These are phyloP conservation scores for Fissipunctia ypsillon DNA, from an alignment of 2,888 invertebrate species.

Conservation along the genomic window DNA sequence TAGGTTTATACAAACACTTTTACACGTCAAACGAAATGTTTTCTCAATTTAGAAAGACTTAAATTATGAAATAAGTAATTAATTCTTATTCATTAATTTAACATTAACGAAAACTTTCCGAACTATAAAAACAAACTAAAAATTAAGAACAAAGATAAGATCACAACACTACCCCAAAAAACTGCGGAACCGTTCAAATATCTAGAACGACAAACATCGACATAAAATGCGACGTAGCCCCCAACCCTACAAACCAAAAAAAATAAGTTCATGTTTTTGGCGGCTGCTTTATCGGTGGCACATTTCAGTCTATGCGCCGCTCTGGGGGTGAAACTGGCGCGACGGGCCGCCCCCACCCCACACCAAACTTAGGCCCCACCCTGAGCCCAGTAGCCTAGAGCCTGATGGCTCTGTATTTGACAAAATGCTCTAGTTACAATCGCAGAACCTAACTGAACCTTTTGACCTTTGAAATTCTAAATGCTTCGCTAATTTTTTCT, in stretches of 20 bases:
- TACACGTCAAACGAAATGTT: too few relatives aligned
- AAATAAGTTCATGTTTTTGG: slow-evolving; percentile 76
- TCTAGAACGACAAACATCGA: slow-evolving; percentile 61
- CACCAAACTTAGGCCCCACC: slow-evolving; percentile 50
- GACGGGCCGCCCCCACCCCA: slow-evolving; percentile 67
- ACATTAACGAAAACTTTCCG: too few relatives aligned
- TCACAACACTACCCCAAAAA: slow-evolving; percentile 32
- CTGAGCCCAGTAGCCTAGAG: slow-evolving; percentile 68
- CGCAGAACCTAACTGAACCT: slow-evolving; percentile 64
- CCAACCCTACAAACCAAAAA: slow-evolving; percentile 58
- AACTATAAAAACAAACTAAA: neutral
- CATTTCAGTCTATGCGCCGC: slow-evolving; percentile 78
- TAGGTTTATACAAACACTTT: too few relatives aligned
- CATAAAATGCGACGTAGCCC: slow-evolving; percentile 49
- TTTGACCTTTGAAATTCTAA: slow-evolving; percentile 69
- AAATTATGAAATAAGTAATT: too few relatives aligned
- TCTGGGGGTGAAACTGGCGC: slow-evolving; percentile 71
- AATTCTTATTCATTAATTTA: too few relatives aligned
- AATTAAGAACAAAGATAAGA: slow-evolving; percentile 41
- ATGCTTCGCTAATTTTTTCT: slow-evolving; percentile 67
- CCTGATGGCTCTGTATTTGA: slow-evolving; percentile 73
- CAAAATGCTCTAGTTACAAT: slow-evolving; percentile 72
- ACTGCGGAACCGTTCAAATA: slow-evolving; percentile 51
- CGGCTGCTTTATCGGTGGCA: slow-evolving; percentile 78
- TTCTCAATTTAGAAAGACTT: too few relatives aligned